These are phyloP conservation scores for Parnassius apollo DNA, from an alignment of 2,888 invertebrate species.

Conservation along the genomic window DNA sequence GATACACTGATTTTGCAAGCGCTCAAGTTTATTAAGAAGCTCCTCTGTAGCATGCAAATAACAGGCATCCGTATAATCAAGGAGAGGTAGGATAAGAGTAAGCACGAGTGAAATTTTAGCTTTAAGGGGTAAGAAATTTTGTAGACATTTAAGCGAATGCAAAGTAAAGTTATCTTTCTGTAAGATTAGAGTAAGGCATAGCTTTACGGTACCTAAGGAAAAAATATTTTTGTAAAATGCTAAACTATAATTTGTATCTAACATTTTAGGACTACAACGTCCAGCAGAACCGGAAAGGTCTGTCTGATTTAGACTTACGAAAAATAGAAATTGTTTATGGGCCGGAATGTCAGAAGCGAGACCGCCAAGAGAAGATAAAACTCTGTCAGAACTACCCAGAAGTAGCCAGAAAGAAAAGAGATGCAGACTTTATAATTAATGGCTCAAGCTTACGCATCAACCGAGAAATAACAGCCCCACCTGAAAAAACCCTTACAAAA, in stretches of 20 bases:
- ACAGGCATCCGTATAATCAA: too few species aligned
- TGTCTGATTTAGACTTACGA: constrained; percentile 50
- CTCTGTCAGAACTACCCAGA: constrained; percentile 62
- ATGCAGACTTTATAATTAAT: constrained; percentile 29
- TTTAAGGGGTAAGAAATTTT: too few species aligned
- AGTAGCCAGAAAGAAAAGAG: constrained; percentile 45
- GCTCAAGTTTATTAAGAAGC: too few species aligned
- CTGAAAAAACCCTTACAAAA: constrained; percentile 23
- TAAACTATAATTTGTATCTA: background rate
- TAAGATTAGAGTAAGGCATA: too few species aligned
- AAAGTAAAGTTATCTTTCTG: too few species aligned
- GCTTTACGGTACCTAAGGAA: too few species aligned
- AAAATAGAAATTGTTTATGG: constrained; percentile 64
- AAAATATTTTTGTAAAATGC: too few species aligned
- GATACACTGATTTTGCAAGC: too few species aligned
- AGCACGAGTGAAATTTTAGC: too few species aligned
- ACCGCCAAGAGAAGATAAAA: constrained; percentile 60
- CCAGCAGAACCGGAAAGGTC: constrained; percentile 45
- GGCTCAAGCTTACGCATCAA: constrained; percentile 56
- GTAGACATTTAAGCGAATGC: too few species aligned
- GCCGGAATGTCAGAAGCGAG: constrained; percentile 53
- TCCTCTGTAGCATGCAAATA: too few species aligned
- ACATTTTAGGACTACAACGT: constrained; percentile 47
- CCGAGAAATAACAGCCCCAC: constrained; percentile 60
- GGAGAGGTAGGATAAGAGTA: too few species aligned